phyloP scores from a whole-genome alignment of 1,140 invertebrate species.

The Microvelia longipes region DNA sequence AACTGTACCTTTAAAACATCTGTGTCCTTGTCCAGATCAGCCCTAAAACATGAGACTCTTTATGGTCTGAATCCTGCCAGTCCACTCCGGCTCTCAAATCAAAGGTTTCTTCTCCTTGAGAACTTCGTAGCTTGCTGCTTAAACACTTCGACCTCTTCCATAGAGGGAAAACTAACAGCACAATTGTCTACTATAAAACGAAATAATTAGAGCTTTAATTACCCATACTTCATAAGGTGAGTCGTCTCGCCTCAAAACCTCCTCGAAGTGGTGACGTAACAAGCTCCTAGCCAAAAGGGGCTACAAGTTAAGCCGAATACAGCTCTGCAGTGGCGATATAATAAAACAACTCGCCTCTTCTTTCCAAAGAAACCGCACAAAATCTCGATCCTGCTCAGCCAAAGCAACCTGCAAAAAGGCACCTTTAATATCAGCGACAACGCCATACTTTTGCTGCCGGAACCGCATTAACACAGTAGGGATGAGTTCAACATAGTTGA shows the following conservation, averaged over 20 bases:
- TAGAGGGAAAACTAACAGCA: constrained; percentile 5
- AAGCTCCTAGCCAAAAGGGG: constrained; percentile 13
- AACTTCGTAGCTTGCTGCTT: not conserved
- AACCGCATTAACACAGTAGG: constrained; percentile 26
- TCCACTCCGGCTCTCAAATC: constrained; percentile 17
- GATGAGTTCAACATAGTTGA: constrained; percentile 19
- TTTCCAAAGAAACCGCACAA: constrained; percentile 23
- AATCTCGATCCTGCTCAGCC: constrained; percentile 20
- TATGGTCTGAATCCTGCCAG: not conserved
- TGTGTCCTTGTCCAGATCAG: constrained; percentile 4
- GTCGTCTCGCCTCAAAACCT: too few species aligned
- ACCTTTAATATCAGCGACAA: constrained; percentile 28
- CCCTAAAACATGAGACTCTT: constrained; percentile 11
- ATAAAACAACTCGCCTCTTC: constrained; percentile 3
- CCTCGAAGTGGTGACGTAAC: not conserved
- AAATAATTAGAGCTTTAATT: not conserved
- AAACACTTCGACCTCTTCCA: constrained; percentile 11
- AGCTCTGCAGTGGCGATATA: constrained; percentile 18
- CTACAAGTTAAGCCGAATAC: constrained; percentile 17
- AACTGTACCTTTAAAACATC: not conserved
- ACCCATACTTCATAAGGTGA: not conserved
- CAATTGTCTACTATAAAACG: constrained; percentile 15
- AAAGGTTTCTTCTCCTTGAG: constrained; percentile 15
- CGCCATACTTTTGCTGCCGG: constrained; percentile 22
- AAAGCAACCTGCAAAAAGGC: constrained; percentile 28